Base-by-base conservation (phyloP, 2,888 invertebrate species). In the Zelleria hepariella region DNA sequence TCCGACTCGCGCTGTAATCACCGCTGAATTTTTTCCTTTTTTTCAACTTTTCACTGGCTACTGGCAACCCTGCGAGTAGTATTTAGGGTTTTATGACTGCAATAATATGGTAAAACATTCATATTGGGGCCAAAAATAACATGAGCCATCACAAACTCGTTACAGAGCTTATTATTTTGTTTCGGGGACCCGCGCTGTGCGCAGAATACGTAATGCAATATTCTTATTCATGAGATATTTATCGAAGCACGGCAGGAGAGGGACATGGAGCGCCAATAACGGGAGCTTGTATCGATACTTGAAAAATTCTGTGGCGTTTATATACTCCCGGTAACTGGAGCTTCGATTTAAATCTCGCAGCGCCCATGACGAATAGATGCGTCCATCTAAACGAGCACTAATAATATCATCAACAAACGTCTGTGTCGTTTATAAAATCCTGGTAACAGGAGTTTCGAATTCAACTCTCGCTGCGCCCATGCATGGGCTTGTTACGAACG, bases 211-310 rank as follows among this genome's bases (percentile, higher is more conserved):
- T 81, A 79, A 82, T 81, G 80, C 78, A 77, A 79, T 81, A 80
- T 81, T 77, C 73, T 75, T 84, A 83, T 83, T 83, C 82, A 83
- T 83, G 82, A 82, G 82, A 76, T 77, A 75, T 77, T 80, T 79
- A 80, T 79, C 73, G 75, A 66, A 64, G 66, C 60, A 60, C 64
- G 63, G 53, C 48, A 21, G 27, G 8, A 20, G 24, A n/a, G 24
- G 32, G 60, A 15, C 32, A 42, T 42, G 32, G 32, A 15, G 32
- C 32, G 32, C 32, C 32, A 42, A 42, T 42, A 42, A 42, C 15
- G 32, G 32, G 32, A 42, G 32, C 32, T 42, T 42, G 32, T 42
- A 42, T 10, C 6, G 32, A 42, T 42, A 15, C 32, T 2, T 10
- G 32, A 10, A 42, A 42, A 10, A n/a, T 23, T 23, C 24, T 25